These are phyloP conservation scores for Catamblyrhynchus diadema DNA, from an alignment of 2,797 vertebrate genomes.

Conservation along the genomic window DNA sequence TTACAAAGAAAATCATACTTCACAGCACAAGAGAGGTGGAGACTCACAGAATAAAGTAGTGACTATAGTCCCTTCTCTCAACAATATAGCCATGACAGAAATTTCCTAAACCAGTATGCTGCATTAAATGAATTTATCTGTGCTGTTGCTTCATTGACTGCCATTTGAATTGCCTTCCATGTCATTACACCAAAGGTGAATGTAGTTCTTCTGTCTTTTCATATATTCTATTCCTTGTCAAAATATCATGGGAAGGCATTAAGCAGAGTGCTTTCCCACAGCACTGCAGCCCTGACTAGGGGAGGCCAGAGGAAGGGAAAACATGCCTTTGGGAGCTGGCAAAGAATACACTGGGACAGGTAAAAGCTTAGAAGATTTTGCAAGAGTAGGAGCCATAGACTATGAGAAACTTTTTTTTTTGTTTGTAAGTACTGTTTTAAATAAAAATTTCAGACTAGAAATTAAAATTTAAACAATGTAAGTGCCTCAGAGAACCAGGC, in stretches of 20 bases:
- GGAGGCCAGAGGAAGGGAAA: background rate
- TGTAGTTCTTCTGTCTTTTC: background rate
- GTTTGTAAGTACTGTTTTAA: constrained; percentile 71
- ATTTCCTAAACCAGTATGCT: background rate
- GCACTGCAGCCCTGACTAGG: background rate
- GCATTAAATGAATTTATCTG: background rate
- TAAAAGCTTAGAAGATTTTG: constrained; percentile 29
- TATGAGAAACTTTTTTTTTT: constrained; percentile 26
- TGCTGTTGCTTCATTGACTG: background rate
- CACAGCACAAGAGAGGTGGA: background rate
- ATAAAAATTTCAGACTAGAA: constrained; percentile 73
- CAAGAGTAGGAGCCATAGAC: background rate
- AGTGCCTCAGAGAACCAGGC: constrained; percentile 70
- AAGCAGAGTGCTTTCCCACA: constrained; percentile 8
- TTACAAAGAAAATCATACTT: background rate
- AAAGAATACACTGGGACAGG: constrained; percentile 29
- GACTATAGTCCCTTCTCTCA: background rate
- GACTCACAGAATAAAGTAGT: background rate
- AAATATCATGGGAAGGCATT: background rate
- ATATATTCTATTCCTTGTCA: background rate
- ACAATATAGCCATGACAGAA: background rate
- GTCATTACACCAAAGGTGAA: background rate
- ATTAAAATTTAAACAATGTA: constrained; percentile 80
- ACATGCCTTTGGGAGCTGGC: background rate
- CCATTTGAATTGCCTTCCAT: background rate